phyloP scores from a whole-genome alignment of 2,113 vertebrate genomes.

The Dermatemys mawii region DNA sequence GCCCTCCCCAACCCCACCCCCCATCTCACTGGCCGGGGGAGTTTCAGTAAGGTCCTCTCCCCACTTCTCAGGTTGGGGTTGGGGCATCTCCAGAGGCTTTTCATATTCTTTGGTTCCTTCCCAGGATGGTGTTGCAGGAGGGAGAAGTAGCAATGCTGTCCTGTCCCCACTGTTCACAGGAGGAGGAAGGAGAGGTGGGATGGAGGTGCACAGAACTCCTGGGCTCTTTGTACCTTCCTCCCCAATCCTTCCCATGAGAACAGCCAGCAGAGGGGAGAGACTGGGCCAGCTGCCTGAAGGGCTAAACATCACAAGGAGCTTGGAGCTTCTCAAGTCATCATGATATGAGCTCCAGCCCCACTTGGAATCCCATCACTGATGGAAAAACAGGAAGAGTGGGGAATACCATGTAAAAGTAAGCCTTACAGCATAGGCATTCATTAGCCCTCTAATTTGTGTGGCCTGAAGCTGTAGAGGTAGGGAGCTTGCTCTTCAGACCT shows the following conservation, averaged over 20 bases:
- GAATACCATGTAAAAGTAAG: background rate
- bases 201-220: background rate
- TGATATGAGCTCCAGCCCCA: background rate
- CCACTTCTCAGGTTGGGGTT: background rate
- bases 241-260: background rate
- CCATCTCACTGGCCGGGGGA: too few species aligned
- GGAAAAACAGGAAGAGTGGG: background rate
- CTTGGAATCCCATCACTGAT: background rate
- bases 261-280: background rate
- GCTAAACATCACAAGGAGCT: background rate
- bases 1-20: background rate
- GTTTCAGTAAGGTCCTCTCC: background rate
- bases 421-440: background rate
- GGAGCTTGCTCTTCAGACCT: background rate
- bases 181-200: background rate
- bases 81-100: background rate
- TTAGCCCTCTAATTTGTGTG: background rate
- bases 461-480: fast-evolving
- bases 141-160: background rate
- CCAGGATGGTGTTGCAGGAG: background rate
- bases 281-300: background rate
- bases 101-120: background rate
- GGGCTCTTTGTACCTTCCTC: background rate
- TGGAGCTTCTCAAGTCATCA: background rate
- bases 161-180: background rate